Evolutionary conservation across 2,888 invertebrate genomes (phyloP), one percentile per base, ranked within the genome.

Genomic region (Cephus spinipes): DNA sequence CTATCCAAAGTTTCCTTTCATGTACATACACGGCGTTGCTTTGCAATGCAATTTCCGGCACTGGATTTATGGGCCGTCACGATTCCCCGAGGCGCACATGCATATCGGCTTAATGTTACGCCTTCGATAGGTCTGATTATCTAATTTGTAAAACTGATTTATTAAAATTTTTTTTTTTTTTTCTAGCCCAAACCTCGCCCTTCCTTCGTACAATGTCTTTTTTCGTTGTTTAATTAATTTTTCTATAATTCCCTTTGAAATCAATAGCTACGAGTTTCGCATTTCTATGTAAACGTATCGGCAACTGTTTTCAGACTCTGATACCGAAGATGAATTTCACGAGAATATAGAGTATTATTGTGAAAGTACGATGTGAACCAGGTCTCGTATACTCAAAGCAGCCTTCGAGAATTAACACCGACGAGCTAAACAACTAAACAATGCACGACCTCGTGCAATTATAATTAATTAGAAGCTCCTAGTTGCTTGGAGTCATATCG

Each of bases 311-410:
- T 23, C 55, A 40, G 40, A 40, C 40, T 36, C 12, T 4, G 73
- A 35, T 78, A 69, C 78, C 12, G 33, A n/a, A 30, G 34, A 30
- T 12, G 23, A 55, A 55, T 55, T 55, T 55, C 55, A 23, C 55
- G 55, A 55, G 55, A 55, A 55, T 55, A 23, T 55, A 55, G 55
- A 55, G 74, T 77, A 77, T 77, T 36, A 31, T 12, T 69, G 81
- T 73, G 83, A 83, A 83, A 83, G 83, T 76, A 55, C 23, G 79
- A 76, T 78, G 81, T 73, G 83, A 83, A 83, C 79, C 73, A 76
- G 83, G 80, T 83, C 78, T 73, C 80, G 73, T 35, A 55, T 23
- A 30, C 74, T 34, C 0, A 12, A 34, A 34, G 35, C 35, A 74
- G 9, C 74, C 74, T 77, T 33, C 34, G 12, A 69, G 33, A 77